phyloP scores from a whole-genome alignment of 2,888 invertebrate species.

The Andrena bicolor region DNA sequence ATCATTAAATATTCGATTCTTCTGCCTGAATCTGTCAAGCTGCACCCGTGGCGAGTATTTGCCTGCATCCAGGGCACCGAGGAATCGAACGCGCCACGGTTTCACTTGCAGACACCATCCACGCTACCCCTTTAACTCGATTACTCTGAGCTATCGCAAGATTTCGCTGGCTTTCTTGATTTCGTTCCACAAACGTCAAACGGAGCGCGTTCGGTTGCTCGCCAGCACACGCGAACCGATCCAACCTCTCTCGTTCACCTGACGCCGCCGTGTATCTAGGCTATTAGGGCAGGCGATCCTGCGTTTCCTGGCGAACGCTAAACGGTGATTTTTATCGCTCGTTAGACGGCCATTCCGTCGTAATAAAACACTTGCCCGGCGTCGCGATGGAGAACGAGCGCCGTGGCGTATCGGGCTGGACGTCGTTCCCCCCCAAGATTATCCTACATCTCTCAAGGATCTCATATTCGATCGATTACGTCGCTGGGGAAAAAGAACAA shows the following conservation, averaged over 20 bases:
- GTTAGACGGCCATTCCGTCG: conserved; percentile 35
- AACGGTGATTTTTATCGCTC: conserved; percentile 46
- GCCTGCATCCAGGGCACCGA: neutral
- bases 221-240: conserved; percentile 29
- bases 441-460: conserved; percentile 18
- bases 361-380: conserved; percentile 11
- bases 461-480: conserved; percentile 10
- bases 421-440: neutral
- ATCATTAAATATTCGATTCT: neutral
- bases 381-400: conserved; percentile 10
- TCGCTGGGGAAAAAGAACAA: neutral
- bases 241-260: conserved; percentile 20
- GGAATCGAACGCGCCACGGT: neutral
- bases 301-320: conserved; percentile 28
- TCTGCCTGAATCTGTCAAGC: neutral
- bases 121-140: conserved; percentile 20
- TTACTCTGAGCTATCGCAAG: neutral
- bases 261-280: conserved; percentile 46
- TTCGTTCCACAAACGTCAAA: conserved; percentile 53
- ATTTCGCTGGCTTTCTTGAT: conserved; percentile 35
- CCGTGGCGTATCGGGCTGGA: conserved; percentile 2
- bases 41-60: neutral
- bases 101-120: conserved; percentile 14
- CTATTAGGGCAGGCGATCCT: conserved; percentile 53
- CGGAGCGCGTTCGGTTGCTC: conserved; percentile 18